These are phyloP conservation scores for Morbakka virulenta DNA, from an alignment of 30 jellyfish, hydroid and myxozoan genomes.

Conservation along the genomic window DNA sequence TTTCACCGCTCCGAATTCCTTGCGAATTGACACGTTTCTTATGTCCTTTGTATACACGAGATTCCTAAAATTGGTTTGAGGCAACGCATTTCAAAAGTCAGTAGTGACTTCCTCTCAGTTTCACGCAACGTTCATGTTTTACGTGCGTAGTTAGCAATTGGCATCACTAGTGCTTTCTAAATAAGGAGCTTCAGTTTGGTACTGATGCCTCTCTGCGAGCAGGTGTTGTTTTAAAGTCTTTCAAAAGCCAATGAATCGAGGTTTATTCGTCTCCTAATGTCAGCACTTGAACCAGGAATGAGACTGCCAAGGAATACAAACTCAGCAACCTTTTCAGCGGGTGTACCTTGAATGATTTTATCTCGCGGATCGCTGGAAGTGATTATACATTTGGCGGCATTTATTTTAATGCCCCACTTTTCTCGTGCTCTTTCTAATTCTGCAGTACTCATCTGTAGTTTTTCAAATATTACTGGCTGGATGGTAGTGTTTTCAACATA, in stretches of 20 bases:
- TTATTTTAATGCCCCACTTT: conserved; percentile 12
- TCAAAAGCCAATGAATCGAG: too few species aligned
- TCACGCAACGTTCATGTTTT: not conserved
- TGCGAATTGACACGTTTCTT: not conserved
- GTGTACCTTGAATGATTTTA: too few species aligned
- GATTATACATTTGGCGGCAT: conserved; percentile 12
- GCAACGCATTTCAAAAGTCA: not conserved
- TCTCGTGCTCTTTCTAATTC: too few species aligned
- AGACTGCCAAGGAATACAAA: conserved; percentile 8
- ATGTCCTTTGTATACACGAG: not conserved
- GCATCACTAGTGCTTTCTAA: not conserved
- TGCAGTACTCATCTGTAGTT: too few species aligned
- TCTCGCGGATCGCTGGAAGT: not conserved
- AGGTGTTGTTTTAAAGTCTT: too few species aligned
- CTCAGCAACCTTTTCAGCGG: too few species aligned
- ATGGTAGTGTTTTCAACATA: too few species aligned
- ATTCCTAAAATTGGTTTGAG: not conserved
- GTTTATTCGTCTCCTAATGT: conserved; percentile 2
- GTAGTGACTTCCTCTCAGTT: not conserved
- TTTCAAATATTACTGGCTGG: too few species aligned
- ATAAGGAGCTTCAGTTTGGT: too few species aligned
- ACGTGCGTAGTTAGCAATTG: not conserved
- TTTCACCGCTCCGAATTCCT: not conserved
- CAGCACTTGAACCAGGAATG: not conserved
- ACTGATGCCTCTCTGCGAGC: conserved; percentile 6